Conservation (phyloP, 1,140 invertebrate species). For the Sweltsa coloradensis region DNA sequence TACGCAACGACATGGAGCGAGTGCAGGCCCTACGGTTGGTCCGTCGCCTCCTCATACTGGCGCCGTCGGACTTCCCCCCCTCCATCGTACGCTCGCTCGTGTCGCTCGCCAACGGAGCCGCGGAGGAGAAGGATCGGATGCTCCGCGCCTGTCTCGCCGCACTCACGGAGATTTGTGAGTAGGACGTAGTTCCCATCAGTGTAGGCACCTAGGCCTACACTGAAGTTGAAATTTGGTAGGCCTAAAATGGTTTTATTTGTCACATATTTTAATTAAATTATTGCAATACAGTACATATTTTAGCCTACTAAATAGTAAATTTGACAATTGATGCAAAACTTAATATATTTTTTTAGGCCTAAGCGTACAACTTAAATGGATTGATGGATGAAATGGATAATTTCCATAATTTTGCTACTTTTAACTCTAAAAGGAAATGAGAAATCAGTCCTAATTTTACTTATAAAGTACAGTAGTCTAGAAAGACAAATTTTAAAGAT, state of each 20-base stretch:
- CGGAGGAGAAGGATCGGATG: constrained; percentile 62
- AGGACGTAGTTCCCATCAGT: constrained; percentile 1
- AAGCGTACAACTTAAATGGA: too few species aligned
- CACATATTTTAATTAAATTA: not conserved
- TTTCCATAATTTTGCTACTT: too few species aligned
- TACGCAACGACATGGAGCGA: constrained; percentile 76
- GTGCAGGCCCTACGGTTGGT: constrained; percentile 79
- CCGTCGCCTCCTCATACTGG: constrained; percentile 51
- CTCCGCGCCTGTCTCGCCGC: constrained; percentile 70
- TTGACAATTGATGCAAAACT: too few species aligned
- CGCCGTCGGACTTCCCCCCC: constrained; percentile 48
- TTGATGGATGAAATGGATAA: too few species aligned
- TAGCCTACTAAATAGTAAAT: too few species aligned
- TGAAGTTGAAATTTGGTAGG: too few species aligned
- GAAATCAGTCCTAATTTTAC: too few species aligned
- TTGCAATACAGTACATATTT: too few species aligned
- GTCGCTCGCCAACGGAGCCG: constrained; percentile 62
- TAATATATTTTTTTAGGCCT: too few species aligned
- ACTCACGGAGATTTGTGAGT: constrained; percentile 66
- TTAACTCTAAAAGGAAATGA: too few species aligned
- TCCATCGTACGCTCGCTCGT: constrained; percentile 59
- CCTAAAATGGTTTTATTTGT: not conserved
- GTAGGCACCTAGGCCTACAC: not conserved
- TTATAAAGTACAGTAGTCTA: too few species aligned
- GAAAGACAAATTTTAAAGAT: too few species aligned